A percentile compares a stretch with the other conserved stretches of the same genome.
phyloP scores from a whole-genome alignment of 2,797 vertebrate species.

The Phaenicophaeus curvirostris region DNA sequence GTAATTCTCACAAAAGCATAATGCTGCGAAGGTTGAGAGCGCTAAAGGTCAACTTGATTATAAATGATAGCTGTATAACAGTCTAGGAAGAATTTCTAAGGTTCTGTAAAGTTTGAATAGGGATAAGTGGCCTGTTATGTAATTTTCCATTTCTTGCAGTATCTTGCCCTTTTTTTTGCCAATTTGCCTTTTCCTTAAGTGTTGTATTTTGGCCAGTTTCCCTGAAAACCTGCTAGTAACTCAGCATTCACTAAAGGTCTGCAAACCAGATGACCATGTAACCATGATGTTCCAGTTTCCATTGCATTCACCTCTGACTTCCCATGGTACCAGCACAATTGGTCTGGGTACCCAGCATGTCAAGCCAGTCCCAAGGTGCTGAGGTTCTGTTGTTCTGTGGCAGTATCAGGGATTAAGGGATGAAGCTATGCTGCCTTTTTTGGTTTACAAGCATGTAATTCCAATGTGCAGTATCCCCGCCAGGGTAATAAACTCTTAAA shows the following conservation, averaged over 20 bases:
- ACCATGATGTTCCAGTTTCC: not conserved
- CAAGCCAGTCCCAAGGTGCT: not conserved
- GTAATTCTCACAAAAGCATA: not conserved
- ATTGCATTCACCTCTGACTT: not conserved
- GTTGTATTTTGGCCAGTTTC: conserved; percentile 1
- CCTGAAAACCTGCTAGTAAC: not conserved
- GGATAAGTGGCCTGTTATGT: not conserved
- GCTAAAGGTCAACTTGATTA: conserved; percentile 8
- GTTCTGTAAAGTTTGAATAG: conserved; percentile 5
- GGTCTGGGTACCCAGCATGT: not conserved
- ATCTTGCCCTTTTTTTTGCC: not conserved
- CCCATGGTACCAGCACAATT: not conserved
- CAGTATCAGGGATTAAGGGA: conserved; percentile 2
- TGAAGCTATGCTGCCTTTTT: conserved; percentile 54
- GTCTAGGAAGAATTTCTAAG: not conserved
- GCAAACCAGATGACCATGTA: not conserved
- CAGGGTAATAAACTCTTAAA: conserved; percentile 80
- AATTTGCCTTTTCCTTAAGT: not conserved
- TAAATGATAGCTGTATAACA: not conserved
- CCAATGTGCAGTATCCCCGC: conserved; percentile 68
- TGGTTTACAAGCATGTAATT: conserved; percentile 52
- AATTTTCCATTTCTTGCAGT: conserved; percentile 23
- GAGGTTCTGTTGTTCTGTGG: not conserved
- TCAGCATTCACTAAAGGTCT: not conserved
- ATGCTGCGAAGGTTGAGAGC: not conserved